Evolutionary conservation across 2,797 vertebrate species (phyloP), one percentile per base, ranked within the genome.

Genomic region (Gallinago solitaria): DNA sequence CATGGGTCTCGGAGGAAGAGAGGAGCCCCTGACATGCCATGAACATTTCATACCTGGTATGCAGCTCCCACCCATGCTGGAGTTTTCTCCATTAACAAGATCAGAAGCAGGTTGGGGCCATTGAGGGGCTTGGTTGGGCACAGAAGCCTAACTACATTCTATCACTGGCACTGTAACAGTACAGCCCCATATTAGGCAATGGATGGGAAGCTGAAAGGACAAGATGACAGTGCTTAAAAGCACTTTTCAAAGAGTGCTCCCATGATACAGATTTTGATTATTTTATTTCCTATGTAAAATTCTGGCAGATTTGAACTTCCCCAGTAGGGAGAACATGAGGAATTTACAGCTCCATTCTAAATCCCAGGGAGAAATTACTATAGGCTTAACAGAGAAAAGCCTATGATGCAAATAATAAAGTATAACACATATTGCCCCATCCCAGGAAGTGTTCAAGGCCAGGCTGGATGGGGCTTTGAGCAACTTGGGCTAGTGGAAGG

Each of bases 101-200:
- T 1, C 33, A 43, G 50, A 75, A 81, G 87, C 57, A 35, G 70
- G 39, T 0, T 59, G 87, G 67, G 83, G 92, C 94, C 54, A 23
- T 2, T 4, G 9, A 69, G 90, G 74, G 78, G 61, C 78, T 95
- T 15, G 8, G 53, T 3, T 39, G 86, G 64, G 74, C 82, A 90
- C 80, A 83, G 77, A 87, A 87, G 59, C 77, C 71, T 16, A 33
- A 83, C 6, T 69, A 68, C 83, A 85, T 91, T 95, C 91, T 93
- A 68, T 11, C 4, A 2, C 50, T 84, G 87, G 91, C 95, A 79
- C 43, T 3, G 19, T 37, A 86, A 96, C 79, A 96, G 77, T 15
- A 32, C 80, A 32, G 77, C 8, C 70, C 82, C 30, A 1, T 77
- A 78, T 87, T 61, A 93, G 87, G 91, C 69, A 85, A 87, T 4